Percentiles rank a stretch among this genome's conserved stretches.
Conservation (phyloP, 2,113 vertebrate genomes). For the Zosterops pallidus region DNA sequence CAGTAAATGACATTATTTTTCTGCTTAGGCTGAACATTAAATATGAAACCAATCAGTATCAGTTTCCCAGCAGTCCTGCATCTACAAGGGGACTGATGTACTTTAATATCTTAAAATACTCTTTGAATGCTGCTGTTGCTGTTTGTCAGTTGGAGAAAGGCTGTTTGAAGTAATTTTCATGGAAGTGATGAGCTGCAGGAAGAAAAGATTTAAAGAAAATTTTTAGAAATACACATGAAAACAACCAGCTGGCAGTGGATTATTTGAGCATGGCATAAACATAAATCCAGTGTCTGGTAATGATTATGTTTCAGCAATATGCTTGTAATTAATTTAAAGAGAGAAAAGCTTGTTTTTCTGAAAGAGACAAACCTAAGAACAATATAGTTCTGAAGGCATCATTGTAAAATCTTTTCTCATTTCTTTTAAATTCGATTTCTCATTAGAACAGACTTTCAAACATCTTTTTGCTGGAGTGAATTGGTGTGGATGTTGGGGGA, state of each 20-base stretch:
- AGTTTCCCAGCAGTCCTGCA: neutral
- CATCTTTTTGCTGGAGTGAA: neutral
- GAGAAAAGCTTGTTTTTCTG: neutral
- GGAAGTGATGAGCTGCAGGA: neutral
- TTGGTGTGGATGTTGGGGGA: neutral
- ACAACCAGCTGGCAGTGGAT: neutral
- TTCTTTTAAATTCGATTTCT: neutral
- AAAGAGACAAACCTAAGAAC: neutral
- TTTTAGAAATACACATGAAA: neutral
- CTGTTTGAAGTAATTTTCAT: neutral
- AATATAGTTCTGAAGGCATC: neutral
- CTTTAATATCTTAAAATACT: neutral
- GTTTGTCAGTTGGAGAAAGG: neutral
- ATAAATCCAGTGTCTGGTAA: neutral
- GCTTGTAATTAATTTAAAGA: neutral
- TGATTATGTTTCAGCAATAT: neutral
- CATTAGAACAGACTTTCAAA: neutral
- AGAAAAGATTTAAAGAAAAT: neutral
- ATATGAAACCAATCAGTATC: neutral
- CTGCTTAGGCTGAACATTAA: neutral
- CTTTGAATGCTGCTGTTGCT: neutral
- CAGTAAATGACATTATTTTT: neutral
- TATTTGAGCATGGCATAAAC: neutral
- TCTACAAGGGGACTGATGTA: neutral
- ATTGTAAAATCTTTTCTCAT: neutral